Base-by-base conservation (phyloP, 2,113 vertebrate genomes). In the Chlamydotis undulata region DNA sequence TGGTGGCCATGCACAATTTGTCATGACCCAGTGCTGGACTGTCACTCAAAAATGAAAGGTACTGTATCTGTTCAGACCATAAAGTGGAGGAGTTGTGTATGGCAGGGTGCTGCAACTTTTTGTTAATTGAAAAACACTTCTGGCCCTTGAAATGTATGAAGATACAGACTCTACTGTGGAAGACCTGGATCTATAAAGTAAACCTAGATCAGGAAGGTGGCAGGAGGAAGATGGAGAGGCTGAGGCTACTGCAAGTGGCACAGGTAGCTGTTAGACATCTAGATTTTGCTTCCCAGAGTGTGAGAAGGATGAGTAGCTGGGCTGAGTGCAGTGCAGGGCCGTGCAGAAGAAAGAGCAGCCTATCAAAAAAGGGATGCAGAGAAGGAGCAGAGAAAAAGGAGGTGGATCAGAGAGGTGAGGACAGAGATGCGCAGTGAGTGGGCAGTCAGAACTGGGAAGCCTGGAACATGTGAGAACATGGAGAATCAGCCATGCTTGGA, bases 1-100 rank as follows among this genome's bases (percentile, higher is more conserved):
- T 99, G 99, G 99, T 99, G 99, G 99, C 99, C 99, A 83, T 99
- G 99, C 97, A 99, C 98, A 96, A 98, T 99, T 97, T 98, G 98
- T 95, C 95, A 98, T 95, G 98, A 99, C 97, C 98, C 99, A 4
- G 68, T 96, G 78, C 97, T 98, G 95, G 98, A 99, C 85, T 98
- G 97, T 86, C 99, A 98, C 96, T 99, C 99, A 97, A 99, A 98
- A 98, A 98, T 99, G 94, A 99, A 99, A 99, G 99, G 99, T 99
- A 98, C 84, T 92, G 68, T 41, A 91, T 61, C 82, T 96, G 5
- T 90, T 94, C 75, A 74, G 94, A 81, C 35, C 19, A 81, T 35
- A 37, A 95, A 95, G 94, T 41, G 55, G 55, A 61, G 35, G 49
- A 5, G 14, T 63, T 82, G 21, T 56, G 22, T 84, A 7, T 85